Evolutionary conservation across 2,113 vertebrate species (phyloP).

Genomic region (Anguilla japonica): DNA sequence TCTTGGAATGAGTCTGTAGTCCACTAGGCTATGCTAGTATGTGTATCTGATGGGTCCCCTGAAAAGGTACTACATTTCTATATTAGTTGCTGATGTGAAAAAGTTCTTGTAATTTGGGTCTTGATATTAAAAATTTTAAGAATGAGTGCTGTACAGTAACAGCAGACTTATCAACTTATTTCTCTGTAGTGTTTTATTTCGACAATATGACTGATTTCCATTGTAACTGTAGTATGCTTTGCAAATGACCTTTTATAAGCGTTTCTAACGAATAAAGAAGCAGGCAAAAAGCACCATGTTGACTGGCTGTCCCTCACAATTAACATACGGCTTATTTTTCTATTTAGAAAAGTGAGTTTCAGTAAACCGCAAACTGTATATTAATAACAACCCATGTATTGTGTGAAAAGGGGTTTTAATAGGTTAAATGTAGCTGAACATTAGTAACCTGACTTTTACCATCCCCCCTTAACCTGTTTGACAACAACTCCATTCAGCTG

Average conservation of each 20-base stretch:
- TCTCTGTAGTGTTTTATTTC: background rate
- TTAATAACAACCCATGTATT: background rate
- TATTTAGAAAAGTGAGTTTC: background rate
- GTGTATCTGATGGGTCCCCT: too few species aligned
- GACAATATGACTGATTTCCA: too few species aligned
- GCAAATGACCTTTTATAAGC: too few species aligned
- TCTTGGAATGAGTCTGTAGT: too few species aligned
- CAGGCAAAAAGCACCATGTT: background rate
- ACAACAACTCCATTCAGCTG: conserved; percentile 32
- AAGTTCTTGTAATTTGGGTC: too few species aligned
- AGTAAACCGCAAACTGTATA: background rate
- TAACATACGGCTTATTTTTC: background rate
- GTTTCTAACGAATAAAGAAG: too few species aligned
- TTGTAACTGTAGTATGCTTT: too few species aligned
- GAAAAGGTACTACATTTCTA: too few species aligned
- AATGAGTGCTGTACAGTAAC: background rate
- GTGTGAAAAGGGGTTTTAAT: conserved; percentile 1
- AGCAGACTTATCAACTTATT: background rate
- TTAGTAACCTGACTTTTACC: background rate
- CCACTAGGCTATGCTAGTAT: too few species aligned
- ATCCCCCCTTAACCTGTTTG: conserved; percentile 32
- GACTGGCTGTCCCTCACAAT: background rate
- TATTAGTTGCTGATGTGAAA: too few species aligned
- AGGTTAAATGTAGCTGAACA: background rate
- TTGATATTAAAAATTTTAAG: too few species aligned